Evolutionary conservation across 2,888 invertebrate species (phyloP).

Genomic region (Argyra leucocephala): DNA sequence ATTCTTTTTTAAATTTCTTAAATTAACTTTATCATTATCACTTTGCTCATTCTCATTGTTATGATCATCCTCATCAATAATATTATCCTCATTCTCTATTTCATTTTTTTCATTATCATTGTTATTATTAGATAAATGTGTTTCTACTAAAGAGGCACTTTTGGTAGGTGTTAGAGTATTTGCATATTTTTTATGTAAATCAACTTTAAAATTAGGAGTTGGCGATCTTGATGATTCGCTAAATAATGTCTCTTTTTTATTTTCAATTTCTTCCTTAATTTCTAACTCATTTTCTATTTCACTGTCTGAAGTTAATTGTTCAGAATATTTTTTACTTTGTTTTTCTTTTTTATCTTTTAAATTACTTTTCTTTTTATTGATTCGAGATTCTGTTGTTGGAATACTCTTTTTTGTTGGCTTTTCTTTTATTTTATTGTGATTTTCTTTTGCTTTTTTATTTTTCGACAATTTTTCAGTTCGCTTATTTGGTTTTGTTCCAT

Average conservation of each 20-base stretch:
- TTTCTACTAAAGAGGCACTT: slow-evolving; percentile 23
- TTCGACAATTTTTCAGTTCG: neutral
- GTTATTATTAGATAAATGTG: slow-evolving; percentile 34
- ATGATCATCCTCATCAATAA: slow-evolving; percentile 5
- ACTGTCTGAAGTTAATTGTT: slow-evolving; percentile 8
- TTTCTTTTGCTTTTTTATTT: neutral
- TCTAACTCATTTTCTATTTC: slow-evolving; percentile 14
- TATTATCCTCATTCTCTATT: slow-evolving; percentile 7
- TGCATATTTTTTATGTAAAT: slow-evolving; percentile 44
- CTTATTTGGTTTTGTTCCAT: neutral
- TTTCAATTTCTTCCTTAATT: slow-evolving; percentile 23
- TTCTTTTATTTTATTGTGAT: neutral
- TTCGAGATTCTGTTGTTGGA: neutral
- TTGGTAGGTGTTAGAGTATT: slow-evolving; percentile 28
- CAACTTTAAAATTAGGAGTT: slow-evolving; percentile 39
- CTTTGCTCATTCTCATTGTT: neutral
- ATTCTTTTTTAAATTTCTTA: neutral
- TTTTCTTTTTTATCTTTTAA: slow-evolving; percentile 8
- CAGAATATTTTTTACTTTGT: neutral
- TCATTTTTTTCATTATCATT: slow-evolving; percentile 17
- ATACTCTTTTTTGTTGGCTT: neutral
- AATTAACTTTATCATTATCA: neutral
- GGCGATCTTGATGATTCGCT: slow-evolving; percentile 33
- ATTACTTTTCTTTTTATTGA: slow-evolving; percentile 8
- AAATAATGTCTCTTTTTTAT: slow-evolving; percentile 17